Percentiles rank a stretch among this genome's conserved stretches.
phyloP scores from a whole-genome alignment of 2,797 vertebrate genomes.

The Cirrhinus mrigala region DNA sequence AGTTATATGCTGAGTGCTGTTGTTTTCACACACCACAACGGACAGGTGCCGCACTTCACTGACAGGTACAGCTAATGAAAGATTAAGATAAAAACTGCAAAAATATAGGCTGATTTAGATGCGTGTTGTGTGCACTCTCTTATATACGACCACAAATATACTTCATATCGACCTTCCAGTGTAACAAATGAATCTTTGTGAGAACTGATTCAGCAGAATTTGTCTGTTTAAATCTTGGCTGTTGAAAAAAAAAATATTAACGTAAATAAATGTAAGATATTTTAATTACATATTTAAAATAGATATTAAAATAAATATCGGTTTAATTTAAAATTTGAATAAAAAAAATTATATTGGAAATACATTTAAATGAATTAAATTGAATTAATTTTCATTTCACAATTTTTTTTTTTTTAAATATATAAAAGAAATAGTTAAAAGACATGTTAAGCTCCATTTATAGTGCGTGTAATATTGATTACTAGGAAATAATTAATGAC shows the following conservation, averaged over 20 bases:
- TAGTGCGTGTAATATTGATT: not conserved
- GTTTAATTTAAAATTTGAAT: not conserved
- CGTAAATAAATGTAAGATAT: not conserved
- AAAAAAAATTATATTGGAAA: not conserved
- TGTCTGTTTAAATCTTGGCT: not conserved
- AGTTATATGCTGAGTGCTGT: conserved; percentile 27
- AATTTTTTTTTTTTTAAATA: too few relatives aligned
- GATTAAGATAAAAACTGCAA: not conserved
- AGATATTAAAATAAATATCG: not conserved
- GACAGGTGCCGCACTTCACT: not conserved
- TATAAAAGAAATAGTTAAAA: not conserved
- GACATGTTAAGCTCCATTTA: not conserved
- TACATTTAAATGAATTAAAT: not conserved
- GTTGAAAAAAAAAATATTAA: not conserved
- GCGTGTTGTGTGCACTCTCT: not conserved
- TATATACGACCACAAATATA: not conserved
- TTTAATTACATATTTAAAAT: not conserved
- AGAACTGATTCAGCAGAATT: not conserved
- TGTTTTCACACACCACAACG: not conserved
- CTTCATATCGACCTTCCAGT: not conserved
- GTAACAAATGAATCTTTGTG: not conserved
- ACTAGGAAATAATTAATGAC: too few relatives aligned
- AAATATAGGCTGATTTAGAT: not conserved
- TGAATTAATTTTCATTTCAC: too few relatives aligned
- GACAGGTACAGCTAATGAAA: not conserved